Percentiles rank a stretch among this genome's conserved stretches.
Conservation (phyloP, 1,140 invertebrate species). For the Aphis craccivora region DNA sequence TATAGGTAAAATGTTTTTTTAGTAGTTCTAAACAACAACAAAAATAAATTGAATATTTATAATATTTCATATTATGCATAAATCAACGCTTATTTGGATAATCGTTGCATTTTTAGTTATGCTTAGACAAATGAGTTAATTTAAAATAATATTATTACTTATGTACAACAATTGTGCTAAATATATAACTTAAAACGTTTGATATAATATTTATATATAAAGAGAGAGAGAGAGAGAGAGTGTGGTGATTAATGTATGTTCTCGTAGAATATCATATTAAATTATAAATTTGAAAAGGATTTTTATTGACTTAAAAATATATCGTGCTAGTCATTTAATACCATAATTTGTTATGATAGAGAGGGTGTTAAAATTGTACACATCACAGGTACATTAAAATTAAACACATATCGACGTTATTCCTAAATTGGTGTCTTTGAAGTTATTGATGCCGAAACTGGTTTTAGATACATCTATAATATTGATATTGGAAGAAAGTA, state of each 20-base stretch:
- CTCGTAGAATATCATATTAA: neutral
- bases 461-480: neutral
- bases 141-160: neutral
- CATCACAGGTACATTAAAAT: neutral
- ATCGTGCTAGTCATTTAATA: neutral
- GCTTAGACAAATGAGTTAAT: neutral
- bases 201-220: neutral
- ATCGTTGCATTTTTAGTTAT: neutral
- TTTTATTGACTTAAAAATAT: neutral
- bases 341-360: neutral
- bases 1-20: neutral
- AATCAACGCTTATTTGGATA: neutral
- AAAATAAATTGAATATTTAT: neutral
- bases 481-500: conserved; percentile 2
- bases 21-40: neutral
- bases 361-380: neutral
- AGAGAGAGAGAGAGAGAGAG: no score
- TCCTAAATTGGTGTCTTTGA: neutral
- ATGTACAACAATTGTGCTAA: no score
- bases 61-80: neutral
- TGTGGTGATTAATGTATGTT: neutral
- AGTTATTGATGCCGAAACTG: conserved; percentile 3
- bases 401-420: neutral
- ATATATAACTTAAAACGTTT: neutral
- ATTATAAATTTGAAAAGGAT: neutral